Percentiles rank a stretch among this genome's conserved stretches.
phyloP scores from a whole-genome alignment of 2,888 invertebrate genomes.

The Euplexia lucipara region DNA sequence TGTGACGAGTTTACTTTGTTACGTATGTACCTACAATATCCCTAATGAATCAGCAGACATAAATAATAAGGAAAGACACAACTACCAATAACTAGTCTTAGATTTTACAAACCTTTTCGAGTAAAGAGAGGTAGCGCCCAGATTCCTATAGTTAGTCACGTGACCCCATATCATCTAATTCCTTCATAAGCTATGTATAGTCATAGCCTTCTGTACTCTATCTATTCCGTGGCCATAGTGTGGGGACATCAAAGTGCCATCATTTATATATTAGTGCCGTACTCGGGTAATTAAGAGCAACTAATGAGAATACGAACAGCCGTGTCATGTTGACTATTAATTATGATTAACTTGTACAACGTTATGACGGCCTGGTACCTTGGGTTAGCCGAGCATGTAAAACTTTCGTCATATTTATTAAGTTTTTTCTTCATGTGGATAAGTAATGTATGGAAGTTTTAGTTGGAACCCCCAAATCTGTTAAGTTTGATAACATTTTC shows the following conservation, averaged over 20 bases:
- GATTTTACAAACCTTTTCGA: too few species aligned
- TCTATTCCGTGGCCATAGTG: conserved; percentile 17
- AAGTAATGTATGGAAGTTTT: conserved; percentile 20
- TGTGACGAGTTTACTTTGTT: too few species aligned
- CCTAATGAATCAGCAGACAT: too few species aligned
- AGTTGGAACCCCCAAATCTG: conserved; percentile 27
- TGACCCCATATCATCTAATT: too few species aligned
- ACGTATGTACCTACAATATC: too few species aligned
- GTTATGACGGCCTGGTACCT: conserved; percentile 40
- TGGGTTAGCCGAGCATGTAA: conserved; percentile 17
- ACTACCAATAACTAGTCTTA: too few species aligned
- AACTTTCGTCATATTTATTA: conserved; percentile 38
- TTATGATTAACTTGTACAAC: conserved; percentile 58
- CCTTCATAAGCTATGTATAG: too few species aligned
- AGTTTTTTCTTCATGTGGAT: conserved; percentile 27
- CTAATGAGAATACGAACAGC: conserved; percentile 65
- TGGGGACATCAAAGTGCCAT: conserved; percentile 61
- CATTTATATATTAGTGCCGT: conserved; percentile 67
- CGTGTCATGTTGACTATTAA: conserved; percentile 64
- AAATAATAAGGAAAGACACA: too few species aligned
- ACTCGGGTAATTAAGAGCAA: conserved; percentile 62
- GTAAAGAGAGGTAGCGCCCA: too few species aligned
- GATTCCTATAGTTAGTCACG: too few species aligned
- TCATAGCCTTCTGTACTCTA: not conserved
- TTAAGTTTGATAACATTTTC: conserved; percentile 47